A percentile compares a stretch with the other conserved stretches of the same genome.
phyloP scores from a whole-genome alignment of 23 tunicate species.

The Trididemnum miniatum region DNA sequence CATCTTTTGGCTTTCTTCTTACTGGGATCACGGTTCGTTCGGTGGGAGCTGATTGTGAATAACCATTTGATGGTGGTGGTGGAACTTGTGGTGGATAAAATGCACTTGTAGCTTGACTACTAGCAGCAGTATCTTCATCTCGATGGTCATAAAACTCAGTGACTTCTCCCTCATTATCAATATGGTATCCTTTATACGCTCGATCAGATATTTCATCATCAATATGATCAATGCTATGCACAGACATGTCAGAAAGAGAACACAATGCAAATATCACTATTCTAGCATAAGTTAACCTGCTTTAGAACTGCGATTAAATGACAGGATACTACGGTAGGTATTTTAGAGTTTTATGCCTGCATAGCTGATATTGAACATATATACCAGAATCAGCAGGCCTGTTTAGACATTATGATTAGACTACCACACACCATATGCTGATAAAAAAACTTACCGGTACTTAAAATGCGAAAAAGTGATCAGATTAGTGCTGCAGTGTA shows the following conservation, averaged over 20 bases:
- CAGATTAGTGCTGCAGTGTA: no score
- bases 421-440: no score
- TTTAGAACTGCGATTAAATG: no score
- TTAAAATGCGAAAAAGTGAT: no score
- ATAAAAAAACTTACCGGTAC: no score
- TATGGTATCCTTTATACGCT: slow-evolving; percentile 79
- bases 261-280: no score
- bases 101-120: slow-evolving; percentile 15
- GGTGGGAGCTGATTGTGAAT: neutral
- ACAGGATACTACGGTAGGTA: no score
- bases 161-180: slow-evolving; percentile 76
- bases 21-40: neutral
- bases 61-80: slow-evolving; percentile 24
- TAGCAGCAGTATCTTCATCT: slow-evolving; percentile 35
- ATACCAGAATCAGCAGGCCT: no score
- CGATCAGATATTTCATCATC: slow-evolving; percentile 33
- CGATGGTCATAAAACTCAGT: slow-evolving; percentile 95
- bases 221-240: slow-evolving; percentile 79
- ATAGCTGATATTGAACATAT: no score
- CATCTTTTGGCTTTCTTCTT: neutral
- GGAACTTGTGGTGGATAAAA: slow-evolving; percentile 33
- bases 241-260: slow-evolving; percentile 76
- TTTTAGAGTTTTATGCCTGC: no score
- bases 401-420: no score
- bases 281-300: no score